These are phyloP conservation scores for Chitala chitala DNA, from an alignment of 2,113 vertebrate species.

Conservation along the genomic window DNA sequence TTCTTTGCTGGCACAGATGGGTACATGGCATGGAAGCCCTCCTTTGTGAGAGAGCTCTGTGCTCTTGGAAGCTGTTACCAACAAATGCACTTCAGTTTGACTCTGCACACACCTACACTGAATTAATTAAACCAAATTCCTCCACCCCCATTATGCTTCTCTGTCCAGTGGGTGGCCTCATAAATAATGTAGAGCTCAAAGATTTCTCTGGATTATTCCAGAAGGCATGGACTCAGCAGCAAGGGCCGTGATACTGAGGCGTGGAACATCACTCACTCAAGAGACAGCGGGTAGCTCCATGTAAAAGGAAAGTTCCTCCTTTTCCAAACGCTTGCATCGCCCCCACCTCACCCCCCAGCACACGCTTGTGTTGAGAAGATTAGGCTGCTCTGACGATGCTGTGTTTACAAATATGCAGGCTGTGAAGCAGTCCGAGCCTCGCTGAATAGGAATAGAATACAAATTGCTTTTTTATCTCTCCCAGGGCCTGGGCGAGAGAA, in stretches of 20 bases:
- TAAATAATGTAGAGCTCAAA: neutral
- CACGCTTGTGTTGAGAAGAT: conserved; percentile 68
- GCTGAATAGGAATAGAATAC: conserved; percentile 74
- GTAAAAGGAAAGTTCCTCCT: conserved; percentile 30
- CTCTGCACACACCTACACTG: neutral
- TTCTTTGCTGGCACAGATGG: neutral
- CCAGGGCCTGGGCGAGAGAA: conserved; percentile 67
- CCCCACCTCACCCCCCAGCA: conserved; percentile 45
- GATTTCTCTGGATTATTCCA: neutral
- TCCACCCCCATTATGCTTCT: neutral
- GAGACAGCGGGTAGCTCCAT: no score
- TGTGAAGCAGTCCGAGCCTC: conserved; percentile 69
- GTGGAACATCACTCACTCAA: neutral
- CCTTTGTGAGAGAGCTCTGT: no score
- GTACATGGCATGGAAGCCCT: neutral
- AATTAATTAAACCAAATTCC: neutral
- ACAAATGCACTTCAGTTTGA: neutral
- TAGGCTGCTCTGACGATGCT: conserved; percentile 72
- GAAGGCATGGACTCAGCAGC: neutral
- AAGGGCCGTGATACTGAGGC: neutral
- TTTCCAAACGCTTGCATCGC: conserved; percentile 13
- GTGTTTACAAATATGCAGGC: conserved; percentile 75
- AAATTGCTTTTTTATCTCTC: conserved; percentile 79
- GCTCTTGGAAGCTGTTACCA: no score
- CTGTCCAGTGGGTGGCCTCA: neutral